These are phyloP conservation scores for Staurois parvus DNA, from an alignment of 2,797 vertebrate genomes.

Conservation along the genomic window DNA sequence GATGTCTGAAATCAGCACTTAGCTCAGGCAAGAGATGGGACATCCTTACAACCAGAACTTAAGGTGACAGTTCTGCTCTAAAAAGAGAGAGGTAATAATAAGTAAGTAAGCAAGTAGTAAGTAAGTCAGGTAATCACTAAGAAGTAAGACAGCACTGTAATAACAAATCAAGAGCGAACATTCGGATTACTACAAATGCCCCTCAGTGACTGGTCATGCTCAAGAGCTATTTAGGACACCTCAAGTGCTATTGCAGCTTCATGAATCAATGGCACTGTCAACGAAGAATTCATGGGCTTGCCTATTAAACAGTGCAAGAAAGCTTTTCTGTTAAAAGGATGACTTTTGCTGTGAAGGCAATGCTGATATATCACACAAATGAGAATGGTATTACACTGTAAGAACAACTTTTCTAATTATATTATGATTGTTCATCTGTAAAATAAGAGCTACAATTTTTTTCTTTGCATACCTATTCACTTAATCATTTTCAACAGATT, in stretches of 20 bases:
- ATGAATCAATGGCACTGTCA: background rate
- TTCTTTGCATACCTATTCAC: background rate
- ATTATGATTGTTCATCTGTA: background rate
- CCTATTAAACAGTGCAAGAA: slow-evolving; percentile 12
- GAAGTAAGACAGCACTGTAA: no score
- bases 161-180: no score
- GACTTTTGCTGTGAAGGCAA: slow-evolving; percentile 4
- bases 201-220: no score
- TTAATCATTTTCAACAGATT: background rate
- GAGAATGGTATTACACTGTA: background rate
- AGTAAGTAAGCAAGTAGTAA: no score
- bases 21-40: no score
- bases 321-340: background rate
- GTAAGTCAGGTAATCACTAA: no score
- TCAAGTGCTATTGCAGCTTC: background rate
- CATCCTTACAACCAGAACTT: no score
- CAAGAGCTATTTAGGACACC: no score
- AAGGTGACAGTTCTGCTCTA: no score
- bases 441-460: background rate
- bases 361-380: slow-evolving; percentile 19
- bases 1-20: no score
- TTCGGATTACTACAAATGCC: no score
- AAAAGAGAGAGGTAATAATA: no score
- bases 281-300: background rate
- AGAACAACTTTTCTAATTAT: background rate